Percentiles rank a stretch among this genome's conserved stretches.
phyloP scores from a whole-genome alignment of 2,797 vertebrate genomes.

The Pipistrellus nathusii region DNA sequence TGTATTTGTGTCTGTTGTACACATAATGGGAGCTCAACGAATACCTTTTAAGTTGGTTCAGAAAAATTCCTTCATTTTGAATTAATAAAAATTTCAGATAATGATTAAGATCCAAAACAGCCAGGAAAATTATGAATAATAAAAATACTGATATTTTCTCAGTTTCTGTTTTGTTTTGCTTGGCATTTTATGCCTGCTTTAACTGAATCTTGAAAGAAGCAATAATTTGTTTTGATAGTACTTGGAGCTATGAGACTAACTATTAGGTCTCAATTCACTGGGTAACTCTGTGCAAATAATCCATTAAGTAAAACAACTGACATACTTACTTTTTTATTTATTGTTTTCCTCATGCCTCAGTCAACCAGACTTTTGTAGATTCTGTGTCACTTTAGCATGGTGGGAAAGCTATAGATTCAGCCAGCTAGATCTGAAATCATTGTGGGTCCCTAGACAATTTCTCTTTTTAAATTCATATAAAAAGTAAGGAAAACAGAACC shows the following conservation, averaged over 20 bases:
- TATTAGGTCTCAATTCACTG: slow-evolving; percentile 33
- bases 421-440: not conserved
- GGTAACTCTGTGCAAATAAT: not conserved
- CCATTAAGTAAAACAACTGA: not conserved
- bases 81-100: not conserved
- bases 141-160: not conserved
- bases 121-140: not conserved
- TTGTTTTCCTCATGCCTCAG: not conserved
- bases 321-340: not conserved
- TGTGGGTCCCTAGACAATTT: not conserved
- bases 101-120: not conserved
- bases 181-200: slow-evolving; percentile 10
- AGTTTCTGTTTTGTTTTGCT: not conserved
- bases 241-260: not conserved
- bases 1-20: not conserved
- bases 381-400: not conserved
- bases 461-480: not conserved
- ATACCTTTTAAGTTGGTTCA: not conserved
- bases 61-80: not conserved
- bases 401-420: not conserved
- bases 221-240: slow-evolving; percentile 11
- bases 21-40: not conserved
- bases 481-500: not conserved
- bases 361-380: not conserved
- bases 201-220: not conserved